Evolutionary conservation across 2,113 vertebrate species (phyloP), one percentile per base, ranked within the genome.

Genomic region (Pedetes capensis): DNA sequence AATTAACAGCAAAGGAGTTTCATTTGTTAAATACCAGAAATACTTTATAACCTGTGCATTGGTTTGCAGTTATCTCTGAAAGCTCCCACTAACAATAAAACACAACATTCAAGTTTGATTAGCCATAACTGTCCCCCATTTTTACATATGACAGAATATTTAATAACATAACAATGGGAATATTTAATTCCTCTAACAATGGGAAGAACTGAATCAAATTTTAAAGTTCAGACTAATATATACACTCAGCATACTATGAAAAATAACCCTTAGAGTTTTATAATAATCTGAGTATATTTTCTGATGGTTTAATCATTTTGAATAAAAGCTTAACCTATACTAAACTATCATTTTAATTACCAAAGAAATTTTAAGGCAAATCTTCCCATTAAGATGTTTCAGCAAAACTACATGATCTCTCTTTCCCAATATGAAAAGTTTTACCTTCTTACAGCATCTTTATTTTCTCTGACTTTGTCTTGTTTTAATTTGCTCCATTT

Each of bases 391-490:
- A 92, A 49, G 78, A 92, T 59, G 10, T 64, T 1, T 85, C 44
- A 79, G 32, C 29, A 91, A 80, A 90, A 79, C 20, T 29, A 61
- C 10, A 6, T 32, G 13, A 85, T 42, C 34, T 93, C 14, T 66
- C 27, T 59, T 23, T 20, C 13, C 39, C 61, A 66, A n/a, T 3
- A 82, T 5, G 63, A 4, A 53, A 49, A 25, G 83, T 27, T 66
- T 98, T 98, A 99, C 99, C 99, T 99, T 96, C 95, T 98, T 49
- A 98, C 94, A 23, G 97, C 99, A 89, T 99, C 99, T 96, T 97
- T 98, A 97, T 99, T 99, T 98, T 98, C 97, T 93, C 98, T 97
- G 63, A 98, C 91, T 97, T 96, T 98, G 93, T 97, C 98, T 87
- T 98, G 96, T 63, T 98, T 99, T 95, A 99, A 95, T 91, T 98